Percentiles rank a stretch among this genome's conserved stretches.
phyloP scores from a whole-genome alignment of 1,140 invertebrate genomes.

The Pseudomyrmex sp. region DNA sequence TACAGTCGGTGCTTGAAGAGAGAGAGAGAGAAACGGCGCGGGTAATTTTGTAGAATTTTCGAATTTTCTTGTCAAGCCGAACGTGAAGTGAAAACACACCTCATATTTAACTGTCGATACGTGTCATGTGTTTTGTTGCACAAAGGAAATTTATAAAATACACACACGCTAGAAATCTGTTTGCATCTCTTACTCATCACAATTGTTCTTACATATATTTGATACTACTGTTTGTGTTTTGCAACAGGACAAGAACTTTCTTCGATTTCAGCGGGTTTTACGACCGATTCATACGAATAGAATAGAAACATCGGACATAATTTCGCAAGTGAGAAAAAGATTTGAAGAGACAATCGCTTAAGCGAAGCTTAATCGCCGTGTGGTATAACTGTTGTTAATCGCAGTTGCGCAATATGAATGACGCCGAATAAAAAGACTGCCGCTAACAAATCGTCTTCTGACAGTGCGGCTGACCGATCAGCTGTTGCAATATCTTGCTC shows the following conservation, averaged over 20 bases:
- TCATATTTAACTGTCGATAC: constrained; percentile 6
- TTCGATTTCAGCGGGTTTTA: background rate
- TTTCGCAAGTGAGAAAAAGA: constrained; percentile 40
- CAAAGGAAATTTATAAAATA: background rate
- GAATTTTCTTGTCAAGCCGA: constrained; percentile 38
- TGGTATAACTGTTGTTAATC: constrained; percentile 49
- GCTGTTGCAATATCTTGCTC: constrained; percentile 72
- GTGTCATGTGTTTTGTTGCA: background rate
- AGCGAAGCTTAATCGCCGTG: constrained; percentile 30
- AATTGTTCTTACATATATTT: background rate
- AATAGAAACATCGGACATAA: constrained; percentile 37
- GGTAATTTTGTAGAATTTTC: constrained; percentile 28
- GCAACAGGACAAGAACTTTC: background rate
- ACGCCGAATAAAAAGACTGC: constrained; percentile 41
- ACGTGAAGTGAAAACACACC: constrained; percentile 15
- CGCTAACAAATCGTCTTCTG: constrained; percentile 62
- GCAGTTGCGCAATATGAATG: constrained; percentile 42
- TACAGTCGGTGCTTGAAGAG: background rate
- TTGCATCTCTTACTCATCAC: too few relatives aligned
- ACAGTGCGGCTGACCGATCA: constrained; percentile 74
- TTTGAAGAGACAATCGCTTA: constrained; percentile 30
- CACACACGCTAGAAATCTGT: too few relatives aligned
- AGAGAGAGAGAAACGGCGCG: too few relatives aligned
- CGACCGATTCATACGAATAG: background rate
- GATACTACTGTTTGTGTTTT: background rate